phyloP scores from a whole-genome alignment of 2,113 vertebrate genomes.

The Pimephales promelas region DNA sequence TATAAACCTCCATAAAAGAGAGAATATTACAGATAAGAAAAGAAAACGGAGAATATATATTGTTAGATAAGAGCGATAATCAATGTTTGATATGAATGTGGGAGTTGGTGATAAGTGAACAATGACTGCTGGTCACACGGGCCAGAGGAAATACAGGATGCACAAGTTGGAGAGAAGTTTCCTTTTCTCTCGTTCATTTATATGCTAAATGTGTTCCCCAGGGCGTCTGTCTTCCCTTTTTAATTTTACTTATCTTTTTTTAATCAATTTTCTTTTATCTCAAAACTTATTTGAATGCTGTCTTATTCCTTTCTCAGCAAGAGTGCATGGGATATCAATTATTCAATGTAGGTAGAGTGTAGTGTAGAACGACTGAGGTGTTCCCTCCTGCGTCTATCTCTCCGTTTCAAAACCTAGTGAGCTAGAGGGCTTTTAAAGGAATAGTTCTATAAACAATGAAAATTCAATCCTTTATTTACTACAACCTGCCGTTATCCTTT shows the following conservation, averaged over 20 bases:
- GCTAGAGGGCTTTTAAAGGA: constrained; percentile 15
- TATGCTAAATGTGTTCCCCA: constrained; percentile 54
- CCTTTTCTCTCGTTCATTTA: constrained; percentile 45
- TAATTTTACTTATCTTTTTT: constrained; percentile 60
- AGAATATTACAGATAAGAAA: constrained; percentile 27
- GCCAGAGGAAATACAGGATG: constrained; percentile 25
- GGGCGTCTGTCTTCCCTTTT: constrained; percentile 47
- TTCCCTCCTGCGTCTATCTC: constrained; percentile 2
- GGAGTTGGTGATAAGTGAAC: constrained; percentile 30
- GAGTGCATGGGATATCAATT: constrained; percentile 60
- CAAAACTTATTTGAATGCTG: constrained; percentile 58
- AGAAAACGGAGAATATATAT: neutral
- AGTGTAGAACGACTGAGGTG: constrained; percentile 11
- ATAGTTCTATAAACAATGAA: neutral
- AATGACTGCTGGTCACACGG: neutral
- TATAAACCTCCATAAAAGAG: neutral
- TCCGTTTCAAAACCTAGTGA: neutral
- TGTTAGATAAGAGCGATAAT: constrained; percentile 19
- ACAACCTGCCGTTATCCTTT: neutral
- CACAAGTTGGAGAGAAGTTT: neutral
- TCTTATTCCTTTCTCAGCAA: constrained; percentile 59
- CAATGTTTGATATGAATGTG: constrained; percentile 30
- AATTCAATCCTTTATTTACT: neutral
- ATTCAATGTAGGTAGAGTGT: constrained; percentile 55
- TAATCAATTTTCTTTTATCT: constrained; percentile 60